Percentiles rank a stretch among this genome's conserved stretches.
These are phyloP conservation scores for Phyllotreta striolata DNA, from an alignment of 2,888 invertebrate species.

Conservation along the genomic window DNA sequence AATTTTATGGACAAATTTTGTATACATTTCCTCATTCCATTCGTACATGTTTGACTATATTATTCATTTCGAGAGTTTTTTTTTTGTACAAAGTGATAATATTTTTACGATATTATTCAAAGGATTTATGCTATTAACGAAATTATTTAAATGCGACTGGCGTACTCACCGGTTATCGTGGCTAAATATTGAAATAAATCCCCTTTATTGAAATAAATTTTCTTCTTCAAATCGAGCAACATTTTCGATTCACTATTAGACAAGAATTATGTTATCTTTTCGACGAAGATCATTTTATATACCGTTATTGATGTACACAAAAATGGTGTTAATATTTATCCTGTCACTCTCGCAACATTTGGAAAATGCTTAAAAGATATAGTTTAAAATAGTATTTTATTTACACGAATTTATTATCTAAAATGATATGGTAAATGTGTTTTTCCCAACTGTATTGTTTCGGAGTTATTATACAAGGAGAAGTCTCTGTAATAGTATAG, in stretches of 20 bases:
- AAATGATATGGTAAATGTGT: no score
- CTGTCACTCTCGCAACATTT: background rate
- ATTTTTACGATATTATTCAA: no score
- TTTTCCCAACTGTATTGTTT: no score
- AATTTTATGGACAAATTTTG: no score
- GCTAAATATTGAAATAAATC: conserved; percentile 54
- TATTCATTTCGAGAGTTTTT: no score
- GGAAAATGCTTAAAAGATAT: conserved; percentile 2
- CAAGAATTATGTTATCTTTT: background rate
- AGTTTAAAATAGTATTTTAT: background rate
- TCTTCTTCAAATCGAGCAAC: conserved; percentile 21
- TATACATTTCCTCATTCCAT: no score
- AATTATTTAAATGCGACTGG: background rate
- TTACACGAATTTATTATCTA: background rate
- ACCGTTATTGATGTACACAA: no score
- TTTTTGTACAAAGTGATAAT: no score
- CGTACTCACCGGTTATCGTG: conserved; percentile 51
- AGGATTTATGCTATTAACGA: background rate
- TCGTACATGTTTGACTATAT: no score
- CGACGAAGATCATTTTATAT: no score
- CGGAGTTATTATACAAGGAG: background rate
- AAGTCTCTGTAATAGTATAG: no score
- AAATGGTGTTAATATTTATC: no score
- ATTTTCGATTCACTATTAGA: conserved; percentile 1
- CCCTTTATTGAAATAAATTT: conserved; percentile 42